A percentile compares a stretch with the other conserved stretches of the same genome.
Conservation (phyloP, 2,113 vertebrate species). For the Bos javanicus region DNA sequence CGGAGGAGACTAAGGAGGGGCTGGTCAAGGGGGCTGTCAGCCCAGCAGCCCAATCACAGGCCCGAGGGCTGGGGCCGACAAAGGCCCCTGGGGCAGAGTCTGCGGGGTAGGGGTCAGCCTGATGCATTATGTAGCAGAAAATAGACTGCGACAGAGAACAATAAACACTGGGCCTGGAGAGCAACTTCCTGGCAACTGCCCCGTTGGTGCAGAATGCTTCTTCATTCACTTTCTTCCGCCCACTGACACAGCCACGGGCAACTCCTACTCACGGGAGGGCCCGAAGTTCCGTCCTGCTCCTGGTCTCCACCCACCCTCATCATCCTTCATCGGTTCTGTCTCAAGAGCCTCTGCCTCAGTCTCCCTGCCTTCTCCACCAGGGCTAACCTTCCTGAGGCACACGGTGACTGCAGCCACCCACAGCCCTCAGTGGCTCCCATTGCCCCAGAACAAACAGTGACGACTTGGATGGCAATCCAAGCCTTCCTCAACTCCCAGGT, state of each 20-base stretch:
- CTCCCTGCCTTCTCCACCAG: rapidly evolving
- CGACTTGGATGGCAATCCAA: background rate
- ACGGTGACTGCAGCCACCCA: rapidly evolving
- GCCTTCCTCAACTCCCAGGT: background rate
- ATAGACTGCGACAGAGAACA: slow-evolving; percentile 68
- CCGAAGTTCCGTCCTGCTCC: rapidly evolving
- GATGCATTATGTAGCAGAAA: slow-evolving; percentile 61
- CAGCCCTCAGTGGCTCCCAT: rapidly evolving
- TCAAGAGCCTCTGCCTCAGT: background rate
- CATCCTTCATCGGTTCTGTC: background rate
- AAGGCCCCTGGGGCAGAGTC: slow-evolving; percentile 18
- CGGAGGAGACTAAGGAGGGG: background rate
- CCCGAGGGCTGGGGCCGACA: slow-evolving; percentile 29
- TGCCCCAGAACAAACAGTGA: background rate
- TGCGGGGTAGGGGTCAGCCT: slow-evolving; percentile 3
- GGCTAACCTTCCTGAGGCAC: background rate
- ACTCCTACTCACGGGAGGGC: background rate
- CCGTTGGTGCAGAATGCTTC: background rate
- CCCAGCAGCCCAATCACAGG: background rate
- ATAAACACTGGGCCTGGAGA: slow-evolving; percentile 59
- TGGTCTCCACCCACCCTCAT: rapidly evolving
- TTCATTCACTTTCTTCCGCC: background rate
- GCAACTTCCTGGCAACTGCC: background rate
- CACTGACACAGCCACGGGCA: background rate
- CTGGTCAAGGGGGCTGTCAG: background rate